A percentile compares a stretch with the other conserved stretches of the same genome.
Evolutionary conservation across 2,888 invertebrate genomes (phyloP).

Genomic region (Deroplatys truncata): DNA sequence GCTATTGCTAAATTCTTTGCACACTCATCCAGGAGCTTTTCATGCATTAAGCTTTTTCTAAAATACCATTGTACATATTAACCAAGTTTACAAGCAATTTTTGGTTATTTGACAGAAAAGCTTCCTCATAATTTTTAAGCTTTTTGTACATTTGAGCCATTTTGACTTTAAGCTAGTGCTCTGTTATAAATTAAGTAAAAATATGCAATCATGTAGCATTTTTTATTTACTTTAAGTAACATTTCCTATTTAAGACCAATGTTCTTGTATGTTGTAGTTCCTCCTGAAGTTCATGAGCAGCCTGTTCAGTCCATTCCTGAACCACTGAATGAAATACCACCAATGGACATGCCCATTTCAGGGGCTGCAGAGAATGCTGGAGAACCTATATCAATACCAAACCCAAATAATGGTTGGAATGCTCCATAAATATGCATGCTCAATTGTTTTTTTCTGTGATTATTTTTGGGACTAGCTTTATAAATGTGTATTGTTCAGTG

Average conservation of each 20-base stretch:
- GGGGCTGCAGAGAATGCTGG: neutral
- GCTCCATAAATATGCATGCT: neutral
- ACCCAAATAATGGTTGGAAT: neutral
- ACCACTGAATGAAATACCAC: neutral
- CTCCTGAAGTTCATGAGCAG: neutral
- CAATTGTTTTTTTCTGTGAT: neutral
- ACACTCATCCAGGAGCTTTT: no score
- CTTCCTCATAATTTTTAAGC: neutral
- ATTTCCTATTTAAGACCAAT: neutral
- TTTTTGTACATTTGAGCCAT: neutral
- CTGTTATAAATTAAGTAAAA: neutral
- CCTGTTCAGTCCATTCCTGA: neutral
- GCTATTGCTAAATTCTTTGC: no score
- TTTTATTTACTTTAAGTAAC: neutral
- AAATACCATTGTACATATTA: no score
- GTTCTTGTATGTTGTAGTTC: neutral
- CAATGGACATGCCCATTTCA: neutral
- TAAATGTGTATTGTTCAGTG: neutral
- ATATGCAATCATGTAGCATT: no score
- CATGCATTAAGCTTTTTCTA: no score
- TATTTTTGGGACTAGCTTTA: neutral
- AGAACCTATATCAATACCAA: neutral
- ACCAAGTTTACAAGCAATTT: neutral
- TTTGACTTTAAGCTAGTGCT: neutral
- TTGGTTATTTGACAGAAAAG: neutral